Conservation (phyloP, 1,140 invertebrate species). For the Ips nitidus region DNA sequence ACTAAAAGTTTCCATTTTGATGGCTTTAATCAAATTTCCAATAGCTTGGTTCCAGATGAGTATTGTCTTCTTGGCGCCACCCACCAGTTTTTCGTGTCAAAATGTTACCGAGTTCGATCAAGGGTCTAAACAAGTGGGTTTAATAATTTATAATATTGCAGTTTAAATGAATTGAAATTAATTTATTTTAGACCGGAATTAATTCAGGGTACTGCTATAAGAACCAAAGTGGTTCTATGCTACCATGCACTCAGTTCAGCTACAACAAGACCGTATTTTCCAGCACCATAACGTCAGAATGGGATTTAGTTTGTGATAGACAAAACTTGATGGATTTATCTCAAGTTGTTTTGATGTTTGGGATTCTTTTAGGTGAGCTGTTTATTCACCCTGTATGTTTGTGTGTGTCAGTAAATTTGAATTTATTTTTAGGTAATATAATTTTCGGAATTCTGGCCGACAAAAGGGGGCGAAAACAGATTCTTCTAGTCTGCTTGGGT, state of each 20-base stretch:
- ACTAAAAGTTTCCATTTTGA: slow-evolving; percentile 63
- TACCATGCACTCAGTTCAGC: slow-evolving; percentile 31
- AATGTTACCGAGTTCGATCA: slow-evolving; percentile 1
- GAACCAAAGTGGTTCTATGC: background rate
- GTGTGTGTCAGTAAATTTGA: background rate
- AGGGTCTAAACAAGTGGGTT: no score
- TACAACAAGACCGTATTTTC: slow-evolving; percentile 54
- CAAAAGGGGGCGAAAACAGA: slow-evolving; percentile 50
- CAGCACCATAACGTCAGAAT: slow-evolving; percentile 56
- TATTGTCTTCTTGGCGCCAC: slow-evolving; percentile 67
- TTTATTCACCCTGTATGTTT: background rate
- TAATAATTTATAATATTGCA: no score
- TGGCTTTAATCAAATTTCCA: slow-evolving; percentile 66
- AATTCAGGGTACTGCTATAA: slow-evolving; percentile 38
- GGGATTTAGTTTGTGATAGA: slow-evolving; percentile 57
- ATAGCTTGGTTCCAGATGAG: slow-evolving; percentile 68
- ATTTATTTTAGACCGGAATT: slow-evolving; percentile 34
- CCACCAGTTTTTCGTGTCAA: slow-evolving; percentile 61
- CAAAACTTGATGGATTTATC: slow-evolving; percentile 54
- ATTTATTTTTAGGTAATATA: slow-evolving; percentile 53
- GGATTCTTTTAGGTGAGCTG: slow-evolving; percentile 53
- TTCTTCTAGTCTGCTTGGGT: slow-evolving; percentile 51
- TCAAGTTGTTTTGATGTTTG: slow-evolving; percentile 57
- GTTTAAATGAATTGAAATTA: background rate
- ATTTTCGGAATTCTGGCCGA: slow-evolving; percentile 57